Evolutionary conservation across 2,113 vertebrate genomes (phyloP).

Genomic region (Cyrtonyx montezumae): DNA sequence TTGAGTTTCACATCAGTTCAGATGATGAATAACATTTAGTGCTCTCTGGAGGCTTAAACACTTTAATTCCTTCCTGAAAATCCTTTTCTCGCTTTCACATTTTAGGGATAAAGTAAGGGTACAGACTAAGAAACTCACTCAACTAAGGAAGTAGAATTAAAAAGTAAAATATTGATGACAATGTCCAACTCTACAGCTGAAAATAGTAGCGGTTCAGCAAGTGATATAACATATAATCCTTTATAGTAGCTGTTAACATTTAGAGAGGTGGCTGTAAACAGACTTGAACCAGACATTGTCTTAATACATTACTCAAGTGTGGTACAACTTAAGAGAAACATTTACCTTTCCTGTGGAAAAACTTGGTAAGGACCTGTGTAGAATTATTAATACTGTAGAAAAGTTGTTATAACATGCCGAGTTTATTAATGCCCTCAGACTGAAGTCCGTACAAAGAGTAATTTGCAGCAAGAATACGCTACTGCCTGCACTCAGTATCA

Average conservation of each 20-base stretch:
- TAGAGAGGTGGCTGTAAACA: not conserved
- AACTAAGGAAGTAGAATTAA: not conserved
- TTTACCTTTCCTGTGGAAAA: not conserved
- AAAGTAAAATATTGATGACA: not conserved
- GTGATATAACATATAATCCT: not conserved
- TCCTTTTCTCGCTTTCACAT: constrained; percentile 3
- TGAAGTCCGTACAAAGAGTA: not conserved
- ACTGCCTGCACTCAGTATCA: not conserved
- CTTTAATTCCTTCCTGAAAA: constrained; percentile 41
- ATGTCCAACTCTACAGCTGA: not conserved
- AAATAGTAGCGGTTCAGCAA: not conserved
- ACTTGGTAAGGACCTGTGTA: not conserved
- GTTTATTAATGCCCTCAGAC: not conserved
- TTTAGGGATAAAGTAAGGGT: constrained; percentile 14
- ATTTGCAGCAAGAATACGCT: not conserved
- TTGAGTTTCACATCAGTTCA: constrained; percentile 33
- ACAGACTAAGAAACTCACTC: not conserved
- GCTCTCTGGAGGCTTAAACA: constrained; percentile 16
- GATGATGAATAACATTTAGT: constrained; percentile 26
- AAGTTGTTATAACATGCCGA: not conserved
- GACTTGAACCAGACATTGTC: not conserved
- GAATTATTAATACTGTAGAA: not conserved
- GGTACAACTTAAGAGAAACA: not conserved
- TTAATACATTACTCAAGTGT: not conserved
- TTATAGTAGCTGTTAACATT: not conserved